Evolutionary conservation across 2,797 vertebrate genomes (phyloP), one percentile per base, ranked within the genome.

Genomic region (Galagoides demidoff): DNA sequence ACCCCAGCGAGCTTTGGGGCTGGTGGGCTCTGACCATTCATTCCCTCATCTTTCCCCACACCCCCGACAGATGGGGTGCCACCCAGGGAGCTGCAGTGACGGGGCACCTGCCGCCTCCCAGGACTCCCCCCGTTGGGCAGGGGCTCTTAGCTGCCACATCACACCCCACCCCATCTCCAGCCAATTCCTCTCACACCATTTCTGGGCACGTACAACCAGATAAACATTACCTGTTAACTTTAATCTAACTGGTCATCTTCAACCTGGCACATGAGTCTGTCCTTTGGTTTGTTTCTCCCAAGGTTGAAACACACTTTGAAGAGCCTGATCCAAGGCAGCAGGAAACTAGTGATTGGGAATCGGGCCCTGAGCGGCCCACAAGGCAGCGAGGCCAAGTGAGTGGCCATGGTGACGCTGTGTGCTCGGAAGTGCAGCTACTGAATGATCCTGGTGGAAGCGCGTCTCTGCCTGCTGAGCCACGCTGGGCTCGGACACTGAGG

Each of bases 61-160:
- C 16, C 23, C 52, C 25, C 1, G 0, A 45, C 5, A 34, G 55
- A 55, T 49, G 57, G 11, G 20, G 37, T 6, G 1, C 31, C 14
- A 1, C 39, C 68, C 34, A 23, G 74, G 23, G n/a, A 27, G 16
- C 43, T 14, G 16, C 20, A 3, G 0, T 0, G 25, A n/a, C 16
- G 1, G n/a, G 45, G 7, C 0, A 0, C 7, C 14, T 23, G 20
- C 10, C 14, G 2, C 22, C 55, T 64, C 71, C 45, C 20, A 0
- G 1, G 5, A 64, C 0, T 10, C 45, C 37, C 34, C 34, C 17
- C 5, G 1, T 23, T 23, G 7, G 14, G 11, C 23, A 8, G 0
- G 5, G 19, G 9, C 5, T n/a, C 5, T 4, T 12, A 1, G 8
- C 4, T 1, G 5, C 45, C 14, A 7, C 0, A 25, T 16, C 16